A percentile compares a stretch with the other conserved stretches of the same genome.
Evolutionary conservation across 2,888 invertebrate species (phyloP).

Genomic region (Eupithecia inturbata): DNA sequence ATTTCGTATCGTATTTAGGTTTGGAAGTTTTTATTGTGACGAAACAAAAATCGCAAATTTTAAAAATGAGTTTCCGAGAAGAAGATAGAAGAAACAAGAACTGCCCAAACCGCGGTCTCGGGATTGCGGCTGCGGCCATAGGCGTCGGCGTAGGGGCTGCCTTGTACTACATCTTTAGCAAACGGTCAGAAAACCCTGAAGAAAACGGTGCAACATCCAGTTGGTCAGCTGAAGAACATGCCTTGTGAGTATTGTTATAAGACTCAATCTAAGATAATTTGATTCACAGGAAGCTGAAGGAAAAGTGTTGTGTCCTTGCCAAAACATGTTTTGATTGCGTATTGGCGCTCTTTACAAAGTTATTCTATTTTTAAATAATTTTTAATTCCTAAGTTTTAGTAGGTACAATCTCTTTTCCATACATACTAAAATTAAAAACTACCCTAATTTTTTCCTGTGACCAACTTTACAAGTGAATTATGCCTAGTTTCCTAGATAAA

Average conservation of each 20-base stretch:
- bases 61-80: slow-evolving; percentile 70
- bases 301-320: slow-evolving; percentile 31
- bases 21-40: slow-evolving; percentile 30
- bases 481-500: background rate
- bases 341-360: slow-evolving; percentile 13
- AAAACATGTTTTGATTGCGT: slow-evolving; percentile 38
- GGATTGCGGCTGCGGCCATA: slow-evolving; percentile 73
- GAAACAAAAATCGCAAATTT: slow-evolving; percentile 29
- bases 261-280: slow-evolving; percentile 36
- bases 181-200: slow-evolving; percentile 63
- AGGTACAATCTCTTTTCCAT: background rate
- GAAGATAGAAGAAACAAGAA: slow-evolving; percentile 64
- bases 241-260: slow-evolving; percentile 58
- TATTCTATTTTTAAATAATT: slow-evolving; percentile 16
- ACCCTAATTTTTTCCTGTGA: slow-evolving; percentile 9
- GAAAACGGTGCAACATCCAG: slow-evolving; percentile 61
- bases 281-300: slow-evolving; percentile 14
- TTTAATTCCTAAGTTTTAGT: background rate
- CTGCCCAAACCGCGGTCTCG: slow-evolving; percentile 70
- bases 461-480: background rate
- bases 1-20: background rate
- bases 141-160: slow-evolving; percentile 78
- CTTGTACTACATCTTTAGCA: slow-evolving; percentile 74
- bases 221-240: slow-evolving; percentile 59
- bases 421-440: background rate